Evolutionary conservation across 1,140 invertebrate genomes (phyloP).

Genomic region (Panagrolaimus sp.): DNA sequence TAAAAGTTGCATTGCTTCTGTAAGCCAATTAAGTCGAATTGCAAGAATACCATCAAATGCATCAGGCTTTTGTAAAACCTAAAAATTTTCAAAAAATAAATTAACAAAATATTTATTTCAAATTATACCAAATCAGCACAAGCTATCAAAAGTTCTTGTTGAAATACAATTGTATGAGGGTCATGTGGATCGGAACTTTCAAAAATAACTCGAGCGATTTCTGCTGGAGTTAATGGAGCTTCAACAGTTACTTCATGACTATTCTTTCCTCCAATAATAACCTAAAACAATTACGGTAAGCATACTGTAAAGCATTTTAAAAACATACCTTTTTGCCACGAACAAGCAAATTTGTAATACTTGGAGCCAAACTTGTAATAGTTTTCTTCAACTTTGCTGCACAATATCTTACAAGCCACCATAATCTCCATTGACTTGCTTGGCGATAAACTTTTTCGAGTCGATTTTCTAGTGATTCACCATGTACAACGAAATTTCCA

Average conservation of each 20-base stretch:
- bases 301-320: conserved; percentile 14
- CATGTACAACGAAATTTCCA: conserved; percentile 45
- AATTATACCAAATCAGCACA: conserved; percentile 74
- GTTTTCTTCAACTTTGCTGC: conserved; percentile 84
- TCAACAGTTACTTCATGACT: conserved; percentile 90
- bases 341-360: conserved; percentile 90
- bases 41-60: conserved; percentile 56
- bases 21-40: conserved; percentile 52
- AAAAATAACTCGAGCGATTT: conserved; percentile 60
- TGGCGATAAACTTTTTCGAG: conserved; percentile 75
- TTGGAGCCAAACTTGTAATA: conserved; percentile 94
- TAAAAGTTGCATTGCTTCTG: conserved; percentile 51
- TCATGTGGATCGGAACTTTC: conserved; percentile 80
- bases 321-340: conserved; percentile 82
- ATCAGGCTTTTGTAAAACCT: conserved; percentile 85
- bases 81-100: conserved; percentile 79
- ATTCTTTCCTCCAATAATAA: conserved; percentile 85
- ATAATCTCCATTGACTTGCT: conserved; percentile 79
- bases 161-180: conserved; percentile 87
- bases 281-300: conserved; percentile 62
- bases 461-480: conserved; percentile 68
- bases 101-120: conserved; percentile 69
- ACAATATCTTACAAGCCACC: conserved; percentile 87
- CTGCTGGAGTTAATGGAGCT: conserved; percentile 82
- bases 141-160: conserved; percentile 77